Conservation (phyloP, 2,888 invertebrate species). For the Germaria angustata region DNA sequence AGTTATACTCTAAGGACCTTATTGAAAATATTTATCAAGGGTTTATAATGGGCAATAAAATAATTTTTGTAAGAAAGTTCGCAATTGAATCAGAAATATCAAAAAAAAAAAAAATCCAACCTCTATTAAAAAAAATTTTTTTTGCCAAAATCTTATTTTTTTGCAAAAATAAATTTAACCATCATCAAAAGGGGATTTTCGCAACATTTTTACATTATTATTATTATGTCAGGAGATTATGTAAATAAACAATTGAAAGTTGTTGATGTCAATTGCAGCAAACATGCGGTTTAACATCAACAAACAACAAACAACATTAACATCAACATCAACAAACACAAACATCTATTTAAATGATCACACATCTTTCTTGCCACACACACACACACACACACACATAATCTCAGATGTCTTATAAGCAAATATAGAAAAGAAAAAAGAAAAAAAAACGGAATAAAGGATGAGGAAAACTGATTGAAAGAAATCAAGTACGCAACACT, state of each 20-base stretch:
- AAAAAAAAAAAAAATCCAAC: too few relatives aligned
- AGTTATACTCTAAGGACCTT: too few relatives aligned
- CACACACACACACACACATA: neutral
- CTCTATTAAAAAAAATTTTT: too few relatives aligned
- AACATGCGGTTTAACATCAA: slow-evolving; percentile 48
- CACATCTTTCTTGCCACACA: neutral
- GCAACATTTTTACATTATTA: neutral
- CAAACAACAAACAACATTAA: neutral
- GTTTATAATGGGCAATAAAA: too few relatives aligned
- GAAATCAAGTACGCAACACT: slow-evolving; percentile 34
- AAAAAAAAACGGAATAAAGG: slow-evolving; percentile 8
- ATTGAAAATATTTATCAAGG: too few relatives aligned
- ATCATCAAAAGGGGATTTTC: neutral
- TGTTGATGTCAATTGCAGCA: slow-evolving; percentile 57
- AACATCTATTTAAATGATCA: neutral
- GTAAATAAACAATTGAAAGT: slow-evolving; percentile 56
- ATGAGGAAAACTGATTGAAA: slow-evolving; percentile 30
- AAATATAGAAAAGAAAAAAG: neutral
- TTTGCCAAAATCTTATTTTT: too few relatives aligned
- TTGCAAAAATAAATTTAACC: too few relatives aligned
- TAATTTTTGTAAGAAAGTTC: too few relatives aligned
- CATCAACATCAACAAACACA: neutral
- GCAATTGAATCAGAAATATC: too few relatives aligned
- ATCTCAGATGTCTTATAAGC: too few relatives aligned
- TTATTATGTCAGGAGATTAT: slow-evolving; percentile 37